phyloP scores from a whole-genome alignment of 2,113 vertebrate genomes.

The Dolichotis patagonum region DNA sequence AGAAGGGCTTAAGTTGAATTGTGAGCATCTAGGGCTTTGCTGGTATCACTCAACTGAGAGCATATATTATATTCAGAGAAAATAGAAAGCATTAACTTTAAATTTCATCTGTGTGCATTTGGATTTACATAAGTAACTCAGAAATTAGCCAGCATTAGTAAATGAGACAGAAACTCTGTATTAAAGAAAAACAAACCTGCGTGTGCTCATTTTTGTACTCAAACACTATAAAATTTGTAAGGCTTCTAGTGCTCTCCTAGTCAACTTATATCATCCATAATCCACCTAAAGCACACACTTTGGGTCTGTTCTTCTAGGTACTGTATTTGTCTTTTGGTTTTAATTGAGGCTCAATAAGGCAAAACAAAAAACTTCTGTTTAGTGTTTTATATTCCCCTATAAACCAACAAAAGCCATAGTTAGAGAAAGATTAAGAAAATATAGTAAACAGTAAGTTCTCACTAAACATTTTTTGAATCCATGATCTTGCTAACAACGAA shows the following conservation, averaged over 20 bases:
- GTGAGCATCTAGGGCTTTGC: neutral
- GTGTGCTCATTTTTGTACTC: neutral
- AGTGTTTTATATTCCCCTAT: constrained; percentile 15
- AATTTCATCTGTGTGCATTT: constrained; percentile 3
- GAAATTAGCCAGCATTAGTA: constrained; percentile 27
- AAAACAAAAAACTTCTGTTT: constrained; percentile 13
- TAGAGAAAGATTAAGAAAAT: constrained; percentile 5
- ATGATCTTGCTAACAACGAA: neutral
- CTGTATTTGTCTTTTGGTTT: constrained; percentile 25
- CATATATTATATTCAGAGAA: neutral
- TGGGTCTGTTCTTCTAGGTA: neutral
- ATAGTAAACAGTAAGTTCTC: neutral
- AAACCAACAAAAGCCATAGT: neutral
- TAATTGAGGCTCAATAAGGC: constrained; percentile 11
- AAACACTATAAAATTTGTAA: neutral
- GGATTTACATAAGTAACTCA: neutral
- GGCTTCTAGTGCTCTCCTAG: neutral
- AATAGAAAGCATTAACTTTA: neutral
- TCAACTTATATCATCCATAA: neutral
- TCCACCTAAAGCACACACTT: neutral
- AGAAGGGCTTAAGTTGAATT: constrained; percentile 18
- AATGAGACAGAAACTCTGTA: neutral
- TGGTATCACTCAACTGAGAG: neutral
- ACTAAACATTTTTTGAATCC: constrained; percentile 14
- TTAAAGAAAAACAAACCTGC: neutral